phyloP scores from a whole-genome alignment of 2,113 vertebrate genomes.

The Lynx canadensis region DNA sequence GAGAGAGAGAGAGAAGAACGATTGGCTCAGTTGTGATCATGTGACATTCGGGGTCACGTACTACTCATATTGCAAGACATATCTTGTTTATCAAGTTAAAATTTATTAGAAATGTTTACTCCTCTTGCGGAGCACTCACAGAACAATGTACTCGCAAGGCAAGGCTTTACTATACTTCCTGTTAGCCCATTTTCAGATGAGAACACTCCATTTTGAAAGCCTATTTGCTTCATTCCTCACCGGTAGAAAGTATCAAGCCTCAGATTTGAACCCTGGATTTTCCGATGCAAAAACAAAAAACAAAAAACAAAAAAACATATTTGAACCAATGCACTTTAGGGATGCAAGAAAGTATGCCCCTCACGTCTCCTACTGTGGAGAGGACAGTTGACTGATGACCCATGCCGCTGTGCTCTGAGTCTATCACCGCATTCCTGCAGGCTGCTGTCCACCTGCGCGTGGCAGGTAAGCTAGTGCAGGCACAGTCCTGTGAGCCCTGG shows the following conservation, averaged over 20 bases:
- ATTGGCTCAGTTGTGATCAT: no score
- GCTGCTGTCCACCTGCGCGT: not conserved
- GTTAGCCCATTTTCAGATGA: not conserved
- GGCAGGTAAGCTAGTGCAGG: not conserved
- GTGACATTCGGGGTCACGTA: no score
- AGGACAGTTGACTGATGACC: not conserved
- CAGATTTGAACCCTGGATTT: not conserved
- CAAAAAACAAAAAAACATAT: no score
- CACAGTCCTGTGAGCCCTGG: not conserved
- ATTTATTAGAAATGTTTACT: no score
- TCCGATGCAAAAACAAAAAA: not conserved
- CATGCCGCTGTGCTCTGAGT: not conserved
- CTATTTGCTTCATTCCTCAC: not conserved
- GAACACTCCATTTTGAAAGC: not conserved
- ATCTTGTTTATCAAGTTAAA: no score
- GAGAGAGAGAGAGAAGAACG: no score
- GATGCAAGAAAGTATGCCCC: not conserved
- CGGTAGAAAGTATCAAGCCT: not conserved
- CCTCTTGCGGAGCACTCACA: no score
- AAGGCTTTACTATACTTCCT: not conserved
- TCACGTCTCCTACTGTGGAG: not conserved
- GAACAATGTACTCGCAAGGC: no score
- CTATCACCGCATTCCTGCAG: rapidly evolving
- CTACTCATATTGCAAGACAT: no score
- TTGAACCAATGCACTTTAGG: not conserved